Percentiles rank a stretch among this genome's conserved stretches.
phyloP scores from a whole-genome alignment of 2,888 invertebrate genomes.

The Rhamnusium bicolor region DNA sequence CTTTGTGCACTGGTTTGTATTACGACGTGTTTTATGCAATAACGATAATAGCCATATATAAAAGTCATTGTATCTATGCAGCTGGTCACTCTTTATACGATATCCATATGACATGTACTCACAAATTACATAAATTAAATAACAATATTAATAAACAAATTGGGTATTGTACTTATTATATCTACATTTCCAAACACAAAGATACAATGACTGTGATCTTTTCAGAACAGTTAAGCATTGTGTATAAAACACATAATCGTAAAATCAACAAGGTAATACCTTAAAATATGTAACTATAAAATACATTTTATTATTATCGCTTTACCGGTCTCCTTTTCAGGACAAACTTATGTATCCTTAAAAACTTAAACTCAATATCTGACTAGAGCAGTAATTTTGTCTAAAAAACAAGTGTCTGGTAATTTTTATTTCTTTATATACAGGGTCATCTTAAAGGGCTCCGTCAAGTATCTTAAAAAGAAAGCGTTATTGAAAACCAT shows the following conservation, averaged over 20 bases:
- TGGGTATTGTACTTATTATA: slow-evolving; percentile 2
- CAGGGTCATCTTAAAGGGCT: too few relatives aligned
- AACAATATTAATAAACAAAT: background rate
- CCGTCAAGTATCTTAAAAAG: too few relatives aligned
- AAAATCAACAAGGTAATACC: background rate
- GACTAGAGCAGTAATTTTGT: too few relatives aligned
- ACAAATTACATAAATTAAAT: background rate
- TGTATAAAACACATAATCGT: background rate
- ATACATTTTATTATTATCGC: background rate
- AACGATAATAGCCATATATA: background rate
- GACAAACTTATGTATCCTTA: too few relatives aligned
- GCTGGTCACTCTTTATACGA: background rate
- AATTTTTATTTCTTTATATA: too few relatives aligned
- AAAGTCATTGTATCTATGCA: background rate
- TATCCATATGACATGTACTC: background rate
- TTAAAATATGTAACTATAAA: background rate
- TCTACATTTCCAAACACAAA: background rate
- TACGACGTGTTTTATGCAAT: background rate
- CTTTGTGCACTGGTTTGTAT: background rate
- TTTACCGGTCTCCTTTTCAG: background rate
- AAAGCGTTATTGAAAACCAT: too few relatives aligned
- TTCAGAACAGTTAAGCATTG: slow-evolving; percentile 12
- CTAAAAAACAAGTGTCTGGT: too few relatives aligned
- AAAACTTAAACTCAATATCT: too few relatives aligned
- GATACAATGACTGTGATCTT: slow-evolving; percentile 13